Conservation (phyloP, 2,888 invertebrate species). For the Fabriciana adippe region DNA sequence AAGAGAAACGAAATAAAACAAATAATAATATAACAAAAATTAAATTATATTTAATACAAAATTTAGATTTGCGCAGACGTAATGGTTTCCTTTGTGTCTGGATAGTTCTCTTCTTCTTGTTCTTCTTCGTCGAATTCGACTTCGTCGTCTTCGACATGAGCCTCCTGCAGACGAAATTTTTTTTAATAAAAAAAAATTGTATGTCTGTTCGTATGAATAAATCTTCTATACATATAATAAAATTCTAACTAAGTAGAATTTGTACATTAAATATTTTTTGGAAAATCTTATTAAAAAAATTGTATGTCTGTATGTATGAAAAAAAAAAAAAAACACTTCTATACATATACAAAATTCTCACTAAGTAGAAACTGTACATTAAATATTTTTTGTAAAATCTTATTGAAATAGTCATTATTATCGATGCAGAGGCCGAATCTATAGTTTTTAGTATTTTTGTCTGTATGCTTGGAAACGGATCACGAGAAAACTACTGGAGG, state of each 20-base stretch:
- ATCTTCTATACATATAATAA: no score
- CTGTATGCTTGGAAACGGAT: no score
- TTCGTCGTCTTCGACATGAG: constrained; percentile 49
- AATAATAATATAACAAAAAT: background rate
- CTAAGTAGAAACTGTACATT: no score
- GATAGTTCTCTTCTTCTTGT: constrained; percentile 36
- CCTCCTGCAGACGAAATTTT: constrained; percentile 41
- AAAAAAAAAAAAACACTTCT: no score
- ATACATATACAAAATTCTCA: no score
- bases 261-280: no score
- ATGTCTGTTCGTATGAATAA: background rate
- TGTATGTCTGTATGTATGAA: background rate
- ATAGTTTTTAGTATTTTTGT: no score
- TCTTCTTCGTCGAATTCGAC: constrained; percentile 50
- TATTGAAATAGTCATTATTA: no score
- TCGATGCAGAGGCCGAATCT: no score
- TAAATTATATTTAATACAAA: constrained; percentile 8
- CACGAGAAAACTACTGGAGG: background rate
- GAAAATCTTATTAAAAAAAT: no score
- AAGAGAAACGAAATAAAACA: background rate
- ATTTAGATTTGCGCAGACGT: constrained; percentile 1
- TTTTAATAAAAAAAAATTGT: background rate
- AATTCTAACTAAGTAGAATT: no score
- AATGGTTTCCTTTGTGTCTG: constrained; percentile 24
- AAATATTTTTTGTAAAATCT: no score